Conservation (phyloP, 1,140 invertebrate species). For the Drosophila ananassae region DNA sequence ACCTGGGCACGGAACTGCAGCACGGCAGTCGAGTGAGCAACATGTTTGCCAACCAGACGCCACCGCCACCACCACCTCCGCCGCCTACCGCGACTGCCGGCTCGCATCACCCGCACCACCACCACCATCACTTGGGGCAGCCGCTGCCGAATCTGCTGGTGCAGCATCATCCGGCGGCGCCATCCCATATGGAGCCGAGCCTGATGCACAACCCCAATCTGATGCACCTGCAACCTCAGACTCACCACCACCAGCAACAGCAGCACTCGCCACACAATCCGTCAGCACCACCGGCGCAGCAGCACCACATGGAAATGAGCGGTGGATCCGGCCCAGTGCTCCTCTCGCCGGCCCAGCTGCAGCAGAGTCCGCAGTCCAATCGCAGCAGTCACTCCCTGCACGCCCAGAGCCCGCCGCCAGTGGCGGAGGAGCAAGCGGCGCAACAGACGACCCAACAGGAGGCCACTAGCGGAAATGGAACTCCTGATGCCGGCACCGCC, state of each 20-base stretch:
- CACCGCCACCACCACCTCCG: constrained; percentile 39
- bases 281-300: constrained; percentile 42
- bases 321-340: constrained; percentile 40
- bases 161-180: constrained; percentile 60
- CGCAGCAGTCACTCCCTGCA: constrained; percentile 70
- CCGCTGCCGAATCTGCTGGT: constrained; percentile 69
- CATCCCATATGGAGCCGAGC: constrained; percentile 58
- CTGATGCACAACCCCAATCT: constrained; percentile 76
- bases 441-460: constrained; percentile 47
- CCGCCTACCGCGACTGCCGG: constrained; percentile 3
- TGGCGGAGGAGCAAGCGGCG: constrained; percentile 35
- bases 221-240: constrained; percentile 68
- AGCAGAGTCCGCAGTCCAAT: constrained; percentile 72
- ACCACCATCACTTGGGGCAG: constrained; percentile 63
- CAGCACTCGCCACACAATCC: constrained; percentile 57
- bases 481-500: constrained; percentile 38
- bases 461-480: constrained; percentile 48
- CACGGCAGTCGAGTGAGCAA: constrained; percentile 43
- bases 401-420: constrained; percentile 58
- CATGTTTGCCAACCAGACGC: constrained; percentile 54
- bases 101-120: constrained; percentile 62
- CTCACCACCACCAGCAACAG: constrained; percentile 47
- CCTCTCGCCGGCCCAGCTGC: constrained; percentile 59
- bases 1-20: constrained; percentile 51
- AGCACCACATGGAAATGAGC: constrained; percentile 62